A percentile compares a stretch with the other conserved stretches of the same genome.
phyloP scores from a whole-genome alignment of 2,888 invertebrate genomes.

The Tridacna gigas region DNA sequence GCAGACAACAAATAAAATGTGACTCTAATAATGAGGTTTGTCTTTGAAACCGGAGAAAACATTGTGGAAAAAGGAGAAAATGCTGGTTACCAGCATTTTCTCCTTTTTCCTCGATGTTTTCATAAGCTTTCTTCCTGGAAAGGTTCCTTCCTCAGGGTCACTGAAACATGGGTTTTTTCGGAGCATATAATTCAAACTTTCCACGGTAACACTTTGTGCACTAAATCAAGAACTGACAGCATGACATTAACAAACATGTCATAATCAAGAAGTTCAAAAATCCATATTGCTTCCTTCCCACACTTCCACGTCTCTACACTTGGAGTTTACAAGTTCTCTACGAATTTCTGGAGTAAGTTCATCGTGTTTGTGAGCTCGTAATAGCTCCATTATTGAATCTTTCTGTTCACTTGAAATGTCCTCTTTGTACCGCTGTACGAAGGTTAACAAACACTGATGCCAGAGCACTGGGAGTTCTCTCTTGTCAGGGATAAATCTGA shows the following conservation, averaged over 20 bases:
- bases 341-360: constrained; percentile 93
- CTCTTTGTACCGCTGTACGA: constrained; percentile 97
- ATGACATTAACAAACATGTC: too few species aligned
- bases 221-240: too few species aligned
- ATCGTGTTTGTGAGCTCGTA: constrained; percentile 89
- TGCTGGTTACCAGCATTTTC: constrained; percentile 3
- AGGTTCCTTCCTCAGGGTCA: too few species aligned
- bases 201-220: too few species aligned
- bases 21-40: too few species aligned
- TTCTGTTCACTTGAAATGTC: constrained; percentile 97
- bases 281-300: constrained; percentile 47
- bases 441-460: constrained; percentile 97
- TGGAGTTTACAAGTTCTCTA: constrained; percentile 93
- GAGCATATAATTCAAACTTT: too few species aligned
- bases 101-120: background rate
- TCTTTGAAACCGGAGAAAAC: background rate
- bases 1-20: background rate
- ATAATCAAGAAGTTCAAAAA: background rate
- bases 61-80: background rate
- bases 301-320: constrained; percentile 89
- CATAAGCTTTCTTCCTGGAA: background rate
- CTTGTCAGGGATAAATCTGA: constrained; percentile 92
- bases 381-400: constrained; percentile 92
- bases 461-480: constrained; percentile 96
- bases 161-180: too few species aligned